Evolutionary conservation across 2,888 invertebrate species (phyloP).

Genomic region (Philhelius pedissequus): DNA sequence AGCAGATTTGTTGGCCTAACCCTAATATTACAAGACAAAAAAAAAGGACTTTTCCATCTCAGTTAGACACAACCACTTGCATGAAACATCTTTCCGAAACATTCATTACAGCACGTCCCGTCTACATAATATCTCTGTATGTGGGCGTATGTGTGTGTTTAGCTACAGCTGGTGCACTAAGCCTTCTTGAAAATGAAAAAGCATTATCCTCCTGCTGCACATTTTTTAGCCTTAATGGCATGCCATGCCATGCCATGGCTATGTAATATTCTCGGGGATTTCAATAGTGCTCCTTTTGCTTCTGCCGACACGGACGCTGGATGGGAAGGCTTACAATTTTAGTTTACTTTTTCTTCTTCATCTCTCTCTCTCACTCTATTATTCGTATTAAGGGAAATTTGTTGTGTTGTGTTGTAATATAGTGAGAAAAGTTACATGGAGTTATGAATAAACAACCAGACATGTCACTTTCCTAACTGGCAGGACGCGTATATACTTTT

Average conservation of each 20-base stretch:
- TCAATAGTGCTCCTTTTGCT: constrained; percentile 1
- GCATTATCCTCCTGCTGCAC: constrained; percentile 7
- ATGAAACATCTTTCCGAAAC: constrained; percentile 41
- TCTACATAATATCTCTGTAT: neutral
- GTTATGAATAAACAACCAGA: constrained; percentile 11
- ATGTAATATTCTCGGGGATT: constrained; percentile 6
- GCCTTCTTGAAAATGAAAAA: constrained; percentile 11
- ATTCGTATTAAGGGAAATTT: neutral
- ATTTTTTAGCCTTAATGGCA: constrained; percentile 8
- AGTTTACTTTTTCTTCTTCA: neutral
- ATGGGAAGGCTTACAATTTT: neutral
- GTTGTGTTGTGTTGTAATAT: neutral
- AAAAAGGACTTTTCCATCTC: neutral
- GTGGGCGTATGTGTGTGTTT: too few species aligned
- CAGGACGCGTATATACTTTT: neutral
- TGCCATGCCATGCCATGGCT: neutral
- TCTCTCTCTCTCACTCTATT: neutral
- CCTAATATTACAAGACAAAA: neutral
- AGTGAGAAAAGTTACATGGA: neutral
- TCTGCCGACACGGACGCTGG: neutral
- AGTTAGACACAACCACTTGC: constrained; percentile 48
- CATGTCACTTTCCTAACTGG: neutral
- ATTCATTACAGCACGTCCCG: constrained; percentile 20
- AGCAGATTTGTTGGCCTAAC: constrained; percentile 33
- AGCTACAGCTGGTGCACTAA: constrained; percentile 17